Base-by-base conservation (phyloP, 1,140 invertebrate genomes). In the Zaprionus davidi region DNA sequence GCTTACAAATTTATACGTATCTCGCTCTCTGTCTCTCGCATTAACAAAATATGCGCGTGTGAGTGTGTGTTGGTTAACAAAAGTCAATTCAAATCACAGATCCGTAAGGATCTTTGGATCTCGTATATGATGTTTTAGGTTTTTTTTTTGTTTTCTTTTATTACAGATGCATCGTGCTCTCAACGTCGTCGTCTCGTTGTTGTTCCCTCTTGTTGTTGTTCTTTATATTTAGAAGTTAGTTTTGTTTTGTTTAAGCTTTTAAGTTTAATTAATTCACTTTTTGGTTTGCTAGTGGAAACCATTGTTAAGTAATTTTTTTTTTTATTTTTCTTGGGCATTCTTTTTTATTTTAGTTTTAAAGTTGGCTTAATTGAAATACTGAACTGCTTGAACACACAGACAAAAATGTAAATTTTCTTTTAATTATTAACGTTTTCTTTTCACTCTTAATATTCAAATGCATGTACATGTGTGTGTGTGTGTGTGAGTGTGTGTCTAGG, bases 301-400 rank as follows among this genome's bases (percentile, higher is more conserved):
- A 67, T 64, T 75, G 73, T 65, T 71, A 69, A 70, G 56, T 71
- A 66, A 28, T 53, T 56, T 59, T 72, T 64, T 72, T 64, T 22
- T 59, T 53, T 46, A 26, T 26, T 55, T 41, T 44, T 41, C 11
- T 44, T 41, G 28, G 36, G n/a, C 20, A 60, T 62, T 17, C n/a
- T 24, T 26, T 58, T 17, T 20, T 49, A 34, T 59, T 36, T 26
- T 15, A 20, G 31, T 36, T 64, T 64, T 57, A 34, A 76, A 79
- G 63, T 88, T 90, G 86, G 85, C 85, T 85, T 90, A 90, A 79
- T 90, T 82, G 82, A 90, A 90, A 90, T 90, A 90, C 86, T 90
- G 85, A 85, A 90, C 81, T 76, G 82, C 79, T 87, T 67, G 65
- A 67, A 90, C 85, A 88, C 77, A 80, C 81, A 86, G 78, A 88